Evolutionary conservation across 1,140 invertebrate species (phyloP), one percentile per base, ranked within the genome.

Genomic region (Drosophila pachea): DNA sequence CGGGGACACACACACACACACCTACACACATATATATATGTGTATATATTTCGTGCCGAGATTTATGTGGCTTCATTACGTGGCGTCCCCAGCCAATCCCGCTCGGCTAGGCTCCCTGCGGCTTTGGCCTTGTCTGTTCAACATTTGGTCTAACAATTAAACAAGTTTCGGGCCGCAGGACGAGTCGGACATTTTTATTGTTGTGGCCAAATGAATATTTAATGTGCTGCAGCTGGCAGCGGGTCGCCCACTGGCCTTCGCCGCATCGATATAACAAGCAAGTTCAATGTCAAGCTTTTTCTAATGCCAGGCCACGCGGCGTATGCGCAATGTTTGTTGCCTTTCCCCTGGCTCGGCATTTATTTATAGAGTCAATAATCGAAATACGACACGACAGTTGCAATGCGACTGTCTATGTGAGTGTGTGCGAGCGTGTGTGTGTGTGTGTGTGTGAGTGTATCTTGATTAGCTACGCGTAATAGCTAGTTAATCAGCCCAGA

Each of bases 61-160:
- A 83, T 83, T 83, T 83, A 83, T 83, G 79, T 84, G 22, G 76
- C 79, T 84, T 83, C 79, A 83, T 83, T 83, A 79, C 66, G 68
- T 68, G 52, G 40, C 31, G 53, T 35, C 11, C 38, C 40, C 22
- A 7, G n/a, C 5, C 11, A 5, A 42, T 35, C 32, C 16, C 47
- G 5, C 29, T 4, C 14, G 5, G 38, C n/a, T 14, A 14, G 14
- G 54, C 32, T 53, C 53, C 36, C 22, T 12, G 1, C 12, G 43
- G 32, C 11, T 43, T 64, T 70, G 29, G 43, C 55, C 38, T 42
- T 68, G 54, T 59, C 50, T 55, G 14, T 48, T 35, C 42, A 64
- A 55, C 63, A 56, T 84, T 68, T 70, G 79, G 62, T 64, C 64
- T 47, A 76, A 74, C 79, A 84, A 83, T 84, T 83, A 83, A 79